Conservation (phyloP, 2,888 invertebrate species). For the Nephrotoma guestfalica region DNA sequence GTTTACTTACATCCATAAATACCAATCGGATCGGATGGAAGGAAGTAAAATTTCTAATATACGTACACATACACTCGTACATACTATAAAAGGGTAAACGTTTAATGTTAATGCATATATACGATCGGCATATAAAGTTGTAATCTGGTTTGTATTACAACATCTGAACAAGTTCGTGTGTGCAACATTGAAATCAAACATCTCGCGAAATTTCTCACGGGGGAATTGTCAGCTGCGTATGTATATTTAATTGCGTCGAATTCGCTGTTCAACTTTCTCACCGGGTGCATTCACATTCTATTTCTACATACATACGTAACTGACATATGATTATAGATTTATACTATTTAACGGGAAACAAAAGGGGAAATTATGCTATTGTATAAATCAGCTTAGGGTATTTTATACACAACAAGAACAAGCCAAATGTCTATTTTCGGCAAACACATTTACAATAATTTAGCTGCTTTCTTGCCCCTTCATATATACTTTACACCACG, state of each 20-base stretch:
- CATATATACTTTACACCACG: neutral
- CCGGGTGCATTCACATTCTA: neutral
- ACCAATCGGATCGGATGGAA: neutral
- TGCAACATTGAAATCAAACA: neutral
- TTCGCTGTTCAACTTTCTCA: neutral
- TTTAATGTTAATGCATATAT: neutral
- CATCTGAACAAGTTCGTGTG: neutral
- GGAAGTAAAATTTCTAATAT: neutral
- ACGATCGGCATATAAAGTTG: neutral
- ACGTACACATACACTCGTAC: neutral
- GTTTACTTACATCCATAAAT: neutral
- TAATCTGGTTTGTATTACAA: neutral
- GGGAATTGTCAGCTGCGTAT: neutral
- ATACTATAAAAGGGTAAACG: neutral
- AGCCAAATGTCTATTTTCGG: slow-evolving; percentile 1
- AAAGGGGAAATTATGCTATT: slow-evolving; percentile 1
- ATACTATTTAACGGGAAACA: neutral
- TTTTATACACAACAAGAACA: neutral
- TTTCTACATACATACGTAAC: neutral
- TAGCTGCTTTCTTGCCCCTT: neutral
- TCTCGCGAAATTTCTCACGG: slow-evolving; percentile 4
- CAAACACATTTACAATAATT: neutral
- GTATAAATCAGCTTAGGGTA: neutral
- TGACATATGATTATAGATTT: neutral
- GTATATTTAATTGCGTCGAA: neutral